These are phyloP conservation scores for Acrocephalus scirpaceus DNA, from an alignment of 2,797 vertebrate genomes.

Conservation along the genomic window DNA sequence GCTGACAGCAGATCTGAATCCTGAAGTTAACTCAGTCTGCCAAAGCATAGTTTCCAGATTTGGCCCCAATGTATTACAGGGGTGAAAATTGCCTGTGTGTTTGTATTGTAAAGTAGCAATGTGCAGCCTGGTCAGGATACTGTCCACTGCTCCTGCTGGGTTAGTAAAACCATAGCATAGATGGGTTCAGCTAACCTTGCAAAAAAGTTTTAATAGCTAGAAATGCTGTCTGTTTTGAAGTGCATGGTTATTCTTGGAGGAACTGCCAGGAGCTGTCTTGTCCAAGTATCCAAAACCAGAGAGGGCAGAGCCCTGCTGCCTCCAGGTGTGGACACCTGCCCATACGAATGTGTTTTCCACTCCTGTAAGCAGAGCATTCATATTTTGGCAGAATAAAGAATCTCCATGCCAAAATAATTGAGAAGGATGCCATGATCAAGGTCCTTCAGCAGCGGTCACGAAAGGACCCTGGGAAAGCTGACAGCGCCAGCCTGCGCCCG, in stretches of 20 bases:
- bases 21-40: background rate
- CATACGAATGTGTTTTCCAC: background rate
- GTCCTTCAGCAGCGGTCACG: conserved; percentile 87
- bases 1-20: background rate
- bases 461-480: conserved; percentile 78
- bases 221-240: background rate
- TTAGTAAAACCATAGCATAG: background rate
- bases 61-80: fast-evolving
- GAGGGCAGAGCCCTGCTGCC: background rate
- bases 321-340: background rate
- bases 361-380: background rate
- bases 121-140: background rate
- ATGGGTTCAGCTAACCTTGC: background rate
- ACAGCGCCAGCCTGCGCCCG: conserved; percentile 78
- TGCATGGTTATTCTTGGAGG: background rate
- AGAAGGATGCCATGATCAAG: conserved; percentile 90
- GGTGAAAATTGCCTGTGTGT: background rate
- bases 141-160: background rate
- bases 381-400: conserved; percentile 83
- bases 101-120: background rate
- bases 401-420: conserved; percentile 88
- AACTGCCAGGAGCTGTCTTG: background rate
- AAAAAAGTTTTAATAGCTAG: background rate
- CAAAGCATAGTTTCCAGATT: background rate
- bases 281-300: background rate